Evolutionary conservation across 2,888 invertebrate species (phyloP).

Genomic region (Idaea aversata): DNA sequence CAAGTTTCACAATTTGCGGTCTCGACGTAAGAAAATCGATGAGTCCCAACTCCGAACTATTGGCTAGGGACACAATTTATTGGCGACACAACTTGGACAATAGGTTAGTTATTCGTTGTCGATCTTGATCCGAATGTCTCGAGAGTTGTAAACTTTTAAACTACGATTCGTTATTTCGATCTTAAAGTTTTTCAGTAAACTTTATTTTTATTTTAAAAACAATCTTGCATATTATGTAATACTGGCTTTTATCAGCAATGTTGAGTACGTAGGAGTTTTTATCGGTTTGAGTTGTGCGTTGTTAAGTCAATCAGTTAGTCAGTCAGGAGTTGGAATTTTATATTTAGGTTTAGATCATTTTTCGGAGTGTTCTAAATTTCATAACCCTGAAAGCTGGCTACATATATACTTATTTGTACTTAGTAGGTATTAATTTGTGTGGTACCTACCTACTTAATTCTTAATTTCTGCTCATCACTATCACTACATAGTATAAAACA

Average conservation of each 20-base stretch:
- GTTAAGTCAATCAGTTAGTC: too few relatives aligned
- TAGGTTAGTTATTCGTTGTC: constrained; percentile 57
- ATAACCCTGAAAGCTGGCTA: background rate
- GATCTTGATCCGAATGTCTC: constrained; percentile 48
- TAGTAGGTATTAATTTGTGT: too few relatives aligned
- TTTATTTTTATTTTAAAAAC: constrained; percentile 14
- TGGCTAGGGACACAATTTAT: constrained; percentile 58
- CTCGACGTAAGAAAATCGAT: constrained; percentile 57
- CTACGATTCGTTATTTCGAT: constrained; percentile 31
- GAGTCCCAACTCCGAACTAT: constrained; percentile 50
- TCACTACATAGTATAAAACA: too few relatives aligned
- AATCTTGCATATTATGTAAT: background rate
- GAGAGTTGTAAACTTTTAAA: constrained; percentile 36
- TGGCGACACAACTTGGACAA: constrained; percentile 57
- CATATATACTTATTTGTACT: too few relatives aligned
- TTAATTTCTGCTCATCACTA: too few relatives aligned
- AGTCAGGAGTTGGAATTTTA: too few relatives aligned
- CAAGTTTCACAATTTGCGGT: constrained; percentile 66
- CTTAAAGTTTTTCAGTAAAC: constrained; percentile 13
- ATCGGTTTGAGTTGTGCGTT: background rate
- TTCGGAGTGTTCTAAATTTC: background rate
- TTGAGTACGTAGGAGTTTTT: background rate
- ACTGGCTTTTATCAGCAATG: background rate
- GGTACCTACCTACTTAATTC: too few relatives aligned
- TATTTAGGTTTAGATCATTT: too few relatives aligned